Conservation (phyloP, 2,888 invertebrate species). For the Labia minor region DNA sequence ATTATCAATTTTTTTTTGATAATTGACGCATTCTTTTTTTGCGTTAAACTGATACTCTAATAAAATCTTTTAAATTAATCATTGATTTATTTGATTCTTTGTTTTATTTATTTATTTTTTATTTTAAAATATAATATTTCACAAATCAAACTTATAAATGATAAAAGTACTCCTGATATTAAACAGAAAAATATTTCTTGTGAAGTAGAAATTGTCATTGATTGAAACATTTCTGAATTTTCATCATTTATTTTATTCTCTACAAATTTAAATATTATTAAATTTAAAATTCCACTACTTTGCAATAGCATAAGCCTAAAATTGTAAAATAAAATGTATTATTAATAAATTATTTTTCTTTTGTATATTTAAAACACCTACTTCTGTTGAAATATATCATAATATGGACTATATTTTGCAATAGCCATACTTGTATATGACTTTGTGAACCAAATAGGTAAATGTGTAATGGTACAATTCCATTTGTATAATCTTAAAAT, state of each 20-base stretch:
- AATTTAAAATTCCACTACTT: background rate
- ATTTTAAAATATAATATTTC: background rate
- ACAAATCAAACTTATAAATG: background rate
- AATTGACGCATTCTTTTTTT: background rate
- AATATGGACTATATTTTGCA: background rate
- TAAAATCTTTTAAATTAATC: background rate
- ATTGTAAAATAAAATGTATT: no score
- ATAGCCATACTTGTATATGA: background rate
- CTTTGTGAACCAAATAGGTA: background rate
- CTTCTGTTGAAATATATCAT: background rate
- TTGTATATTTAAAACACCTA: background rate
- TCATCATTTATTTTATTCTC: background rate
- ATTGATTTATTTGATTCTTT: background rate
- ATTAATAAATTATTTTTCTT: no score
- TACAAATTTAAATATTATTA: background rate
- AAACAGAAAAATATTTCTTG: background rate
- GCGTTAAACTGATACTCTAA: background rate
- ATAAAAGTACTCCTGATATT: background rate
- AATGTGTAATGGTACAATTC: background rate
- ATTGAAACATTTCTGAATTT: background rate
- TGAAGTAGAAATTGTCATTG: background rate
- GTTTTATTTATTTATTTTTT: background rate
- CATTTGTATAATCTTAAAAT: background rate
- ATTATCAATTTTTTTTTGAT: slow-evolving; percentile 9
- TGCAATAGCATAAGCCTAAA: background rate